A percentile compares a stretch with the other conserved stretches of the same genome.
phyloP scores from a whole-genome alignment of 2,113 vertebrate genomes.

The Hystrix brachyura region DNA sequence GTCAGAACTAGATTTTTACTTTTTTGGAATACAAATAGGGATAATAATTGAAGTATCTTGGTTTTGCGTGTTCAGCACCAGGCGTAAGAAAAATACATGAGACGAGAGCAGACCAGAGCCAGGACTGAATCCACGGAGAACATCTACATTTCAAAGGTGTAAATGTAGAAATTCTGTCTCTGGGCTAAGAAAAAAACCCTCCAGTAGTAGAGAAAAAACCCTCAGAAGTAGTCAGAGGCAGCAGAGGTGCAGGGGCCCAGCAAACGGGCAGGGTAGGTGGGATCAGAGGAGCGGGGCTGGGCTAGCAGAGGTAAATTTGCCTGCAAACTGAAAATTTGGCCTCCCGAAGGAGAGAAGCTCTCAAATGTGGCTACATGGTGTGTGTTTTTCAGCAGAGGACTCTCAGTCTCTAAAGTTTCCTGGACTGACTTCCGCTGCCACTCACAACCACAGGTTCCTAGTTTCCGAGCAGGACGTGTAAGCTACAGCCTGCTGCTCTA shows the following conservation, averaged over 20 bases:
- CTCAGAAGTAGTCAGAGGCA: not conserved
- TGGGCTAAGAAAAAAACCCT: not conserved
- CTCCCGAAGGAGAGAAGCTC: not conserved
- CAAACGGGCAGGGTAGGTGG: rapidly evolving
- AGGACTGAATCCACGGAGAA: not conserved
- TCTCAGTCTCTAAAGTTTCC: not conserved
- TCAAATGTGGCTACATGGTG: not conserved
- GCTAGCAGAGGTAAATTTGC: not conserved
- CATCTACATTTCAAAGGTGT: not conserved
- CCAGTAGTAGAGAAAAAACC: not conserved
- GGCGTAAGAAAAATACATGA: not conserved
- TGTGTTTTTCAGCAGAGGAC: not conserved
- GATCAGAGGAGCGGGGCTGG: not conserved
- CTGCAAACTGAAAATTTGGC: not conserved
- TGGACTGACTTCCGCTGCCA: not conserved
- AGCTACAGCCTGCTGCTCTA: not conserved
- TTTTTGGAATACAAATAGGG: not conserved
- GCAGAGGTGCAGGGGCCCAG: not conserved
- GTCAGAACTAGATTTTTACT: not conserved
- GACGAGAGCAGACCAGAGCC: not conserved
- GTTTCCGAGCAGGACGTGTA: not conserved
- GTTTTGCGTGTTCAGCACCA: not conserved
- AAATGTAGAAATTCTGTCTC: not conserved
- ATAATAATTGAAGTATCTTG: not conserved
- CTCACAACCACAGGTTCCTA: not conserved